A percentile compares a stretch with the other conserved stretches of the same genome.
Evolutionary conservation across 2,113 vertebrate species (phyloP).

Genomic region (Meleagris gallopavo): DNA sequence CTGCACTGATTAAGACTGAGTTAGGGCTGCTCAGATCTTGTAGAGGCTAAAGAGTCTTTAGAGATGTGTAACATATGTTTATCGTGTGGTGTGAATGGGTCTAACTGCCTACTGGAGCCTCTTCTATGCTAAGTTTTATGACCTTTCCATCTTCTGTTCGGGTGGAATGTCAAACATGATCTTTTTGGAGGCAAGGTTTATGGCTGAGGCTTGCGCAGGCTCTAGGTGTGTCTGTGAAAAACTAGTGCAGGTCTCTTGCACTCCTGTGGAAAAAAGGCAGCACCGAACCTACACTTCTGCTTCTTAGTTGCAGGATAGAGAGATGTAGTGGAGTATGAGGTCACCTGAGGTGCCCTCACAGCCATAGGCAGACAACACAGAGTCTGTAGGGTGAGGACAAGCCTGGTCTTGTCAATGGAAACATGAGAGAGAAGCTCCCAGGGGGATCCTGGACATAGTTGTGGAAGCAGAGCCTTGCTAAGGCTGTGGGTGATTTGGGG

Average conservation of each 20-base stretch:
- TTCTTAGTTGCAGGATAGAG: not conserved
- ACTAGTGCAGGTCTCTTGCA: not conserved
- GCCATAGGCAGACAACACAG: not conserved
- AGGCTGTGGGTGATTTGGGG: not conserved
- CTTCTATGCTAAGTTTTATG: not conserved
- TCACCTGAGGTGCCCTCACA: not conserved
- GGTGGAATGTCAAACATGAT: too few species aligned
- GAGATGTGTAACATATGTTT: not conserved
- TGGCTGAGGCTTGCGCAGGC: fast-evolving
- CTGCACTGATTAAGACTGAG: fast-evolving
- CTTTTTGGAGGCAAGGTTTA: not conserved
- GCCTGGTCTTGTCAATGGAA: not conserved
- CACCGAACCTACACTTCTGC: not conserved
- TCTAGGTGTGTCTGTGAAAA: too few species aligned
- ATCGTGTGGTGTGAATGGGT: not conserved
- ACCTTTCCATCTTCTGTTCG: not conserved
- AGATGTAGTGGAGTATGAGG: not conserved
- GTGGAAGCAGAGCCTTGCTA: not conserved
- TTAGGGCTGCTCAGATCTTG: not conserved
- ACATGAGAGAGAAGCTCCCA: not conserved
- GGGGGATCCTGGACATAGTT: not conserved
- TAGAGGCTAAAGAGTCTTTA: not conserved
- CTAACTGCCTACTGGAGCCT: not conserved
- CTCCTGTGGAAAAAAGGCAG: not conserved
- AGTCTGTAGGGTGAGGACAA: not conserved